Conservation (phyloP, 2,113 vertebrate species). For the Grallaria varia region DNA sequence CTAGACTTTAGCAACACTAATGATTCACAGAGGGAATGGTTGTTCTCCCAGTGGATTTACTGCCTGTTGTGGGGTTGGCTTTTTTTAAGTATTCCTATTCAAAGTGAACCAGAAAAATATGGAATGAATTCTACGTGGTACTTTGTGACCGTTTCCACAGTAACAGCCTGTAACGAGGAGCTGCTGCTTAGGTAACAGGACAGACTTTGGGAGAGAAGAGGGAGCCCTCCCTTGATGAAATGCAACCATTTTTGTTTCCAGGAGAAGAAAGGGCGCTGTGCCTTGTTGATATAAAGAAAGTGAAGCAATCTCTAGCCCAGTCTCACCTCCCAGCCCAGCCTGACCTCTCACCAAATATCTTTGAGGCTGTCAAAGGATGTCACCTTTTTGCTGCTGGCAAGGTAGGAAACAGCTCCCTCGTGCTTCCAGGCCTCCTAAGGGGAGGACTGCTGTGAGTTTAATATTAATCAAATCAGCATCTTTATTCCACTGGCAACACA, state of each 20-base stretch:
- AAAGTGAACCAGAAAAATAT: neutral
- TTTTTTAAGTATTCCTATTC: neutral
- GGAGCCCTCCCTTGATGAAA: neutral
- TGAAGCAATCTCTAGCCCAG: constrained; percentile 94
- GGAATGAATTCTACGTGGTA: neutral
- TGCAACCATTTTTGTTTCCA: constrained; percentile 47
- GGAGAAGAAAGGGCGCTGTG: constrained; percentile 95
- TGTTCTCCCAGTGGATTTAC: neutral
- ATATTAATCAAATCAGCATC: neutral
- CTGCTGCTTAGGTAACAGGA: constrained; percentile 43
- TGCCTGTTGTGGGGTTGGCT: neutral
- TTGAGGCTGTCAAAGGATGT: constrained; percentile 97
- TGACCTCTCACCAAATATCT: constrained; percentile 88
- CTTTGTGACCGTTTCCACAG: constrained; percentile 35
- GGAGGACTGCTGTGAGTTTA: neutral
- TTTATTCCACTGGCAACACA: neutral
- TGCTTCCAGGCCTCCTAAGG: neutral
- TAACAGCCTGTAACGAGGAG: constrained; percentile 14
- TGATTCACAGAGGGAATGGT: neutral
- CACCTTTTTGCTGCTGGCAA: constrained; percentile 95
- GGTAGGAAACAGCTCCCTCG: constrained; percentile 62
- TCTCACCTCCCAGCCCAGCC: constrained; percentile 95
- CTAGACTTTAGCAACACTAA: neutral
- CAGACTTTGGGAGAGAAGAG: neutral
- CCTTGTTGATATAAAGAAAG: constrained; percentile 93